Percentiles rank a stretch among this genome's conserved stretches.
Conservation (phyloP, 2,888 invertebrate genomes). For the Leucophenga montana region DNA sequence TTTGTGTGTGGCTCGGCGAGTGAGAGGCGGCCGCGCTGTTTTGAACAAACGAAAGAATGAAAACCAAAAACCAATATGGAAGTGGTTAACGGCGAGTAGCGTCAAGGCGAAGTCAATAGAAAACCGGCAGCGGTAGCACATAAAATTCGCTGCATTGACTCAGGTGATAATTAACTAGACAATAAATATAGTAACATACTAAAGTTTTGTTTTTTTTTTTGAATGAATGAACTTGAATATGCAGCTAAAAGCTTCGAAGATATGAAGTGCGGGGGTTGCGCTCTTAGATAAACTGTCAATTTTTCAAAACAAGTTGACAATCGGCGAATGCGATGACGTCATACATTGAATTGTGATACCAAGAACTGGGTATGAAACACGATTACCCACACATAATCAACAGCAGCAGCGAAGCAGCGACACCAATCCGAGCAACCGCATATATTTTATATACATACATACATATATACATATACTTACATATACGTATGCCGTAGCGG, state of each 20-base stretch:
- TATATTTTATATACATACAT: not conserved
- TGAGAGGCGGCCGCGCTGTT: not conserved
- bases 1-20: not conserved
- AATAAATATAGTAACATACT: slow-evolving; percentile 45
- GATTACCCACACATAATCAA: slow-evolving; percentile 33
- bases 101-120: not conserved
- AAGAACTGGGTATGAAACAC: slow-evolving; percentile 33
- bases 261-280: slow-evolving; percentile 55
- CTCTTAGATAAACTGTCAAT: slow-evolving; percentile 35
- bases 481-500: not conserved
- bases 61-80: slow-evolving; percentile 3
- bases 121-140: not conserved
- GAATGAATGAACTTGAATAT: slow-evolving; percentile 36
- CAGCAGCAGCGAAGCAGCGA: too few relatives aligned
- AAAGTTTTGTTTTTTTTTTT: slow-evolving; percentile 30
- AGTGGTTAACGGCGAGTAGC: not conserved
- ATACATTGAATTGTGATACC: slow-evolving; percentile 39
- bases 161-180: slow-evolving; percentile 44
- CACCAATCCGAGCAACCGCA: slow-evolving; percentile 31
- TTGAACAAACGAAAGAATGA: not conserved
- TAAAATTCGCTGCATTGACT: slow-evolving; percentile 26
- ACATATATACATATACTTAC: slow-evolving; percentile 33
- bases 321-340: slow-evolving; percentile 51
- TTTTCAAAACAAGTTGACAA: slow-evolving; percentile 28
- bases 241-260: slow-evolving; percentile 32